Base-by-base conservation (phyloP, 2,113 vertebrate species). In the Deroptyus accipitrinus region DNA sequence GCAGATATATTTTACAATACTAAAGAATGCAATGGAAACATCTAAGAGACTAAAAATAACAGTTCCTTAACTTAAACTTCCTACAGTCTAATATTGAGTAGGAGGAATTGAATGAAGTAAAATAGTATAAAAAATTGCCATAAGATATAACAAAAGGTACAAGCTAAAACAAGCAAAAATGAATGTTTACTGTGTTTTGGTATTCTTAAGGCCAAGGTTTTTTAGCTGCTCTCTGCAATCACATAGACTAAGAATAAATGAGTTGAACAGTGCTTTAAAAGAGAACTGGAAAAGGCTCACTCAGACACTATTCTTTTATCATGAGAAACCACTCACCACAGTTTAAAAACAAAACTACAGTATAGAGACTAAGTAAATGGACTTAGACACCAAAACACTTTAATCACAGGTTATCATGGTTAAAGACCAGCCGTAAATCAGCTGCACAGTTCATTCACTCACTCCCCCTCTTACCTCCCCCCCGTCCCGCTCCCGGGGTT, bases 321-420 rank as follows among this genome's bases (percentile, higher is more conserved):
- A 1, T 11, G 64, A 81, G 30, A 82, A 68, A 70, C 1, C 1
- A 2, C 4, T 3, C 48, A 5, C 39, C 42, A 49, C 0, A 3
- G 4, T 31, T 76, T 23, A 39, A 83, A 93, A 85, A 5, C 3
- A 64, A 86, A 91, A 41, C 24, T 12, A 39, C 6, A 73, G 8
- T 33, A 17, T 22, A 46, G n/a, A 39, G 22, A 62, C 14, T 75
- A 85, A 54, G 79, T 6, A 85, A 54, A 84, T 7, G 9, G 13
- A 55, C 17, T 19, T 69, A 28, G 24, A 31, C 23, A 75, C 3
- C 18, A 61, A 88, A 88, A 18, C 4, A 13, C 3, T 64, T 75
- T 20, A 23, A 44, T 54, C 6, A 54, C 4, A 39, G 6, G 18
- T 49, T 49, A 49, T 24, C 48, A 24, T 49, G 48, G 12, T 49